Evolutionary conservation across 2,113 vertebrate species (phyloP), one percentile per base, ranked within the genome.

Genomic region (Diphyllodes magnificus): DNA sequence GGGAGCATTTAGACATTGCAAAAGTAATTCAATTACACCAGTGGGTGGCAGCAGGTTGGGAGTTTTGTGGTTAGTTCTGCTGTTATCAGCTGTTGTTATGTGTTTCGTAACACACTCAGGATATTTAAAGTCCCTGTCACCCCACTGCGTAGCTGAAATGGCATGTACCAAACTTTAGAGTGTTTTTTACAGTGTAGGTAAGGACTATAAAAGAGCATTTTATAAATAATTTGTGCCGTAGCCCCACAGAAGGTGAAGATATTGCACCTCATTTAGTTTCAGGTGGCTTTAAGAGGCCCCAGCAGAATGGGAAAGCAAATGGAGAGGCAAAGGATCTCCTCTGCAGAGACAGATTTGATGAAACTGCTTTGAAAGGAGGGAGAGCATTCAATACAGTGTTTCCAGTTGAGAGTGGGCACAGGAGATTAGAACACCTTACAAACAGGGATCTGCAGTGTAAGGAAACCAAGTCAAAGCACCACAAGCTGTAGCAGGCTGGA

Each of bases 381-480:
- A 77, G 17, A 56, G 9, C 14, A 42, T 40, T 87, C 9, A 10
- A 10, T 45, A 22, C 4, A 14, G 33, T 66, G 23, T 54, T 78
- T 81, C 53, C 13, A 24, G 9, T 33, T 45, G 6, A 20, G 44
- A n/a, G 20, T 44, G 15, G n/a, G 23, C 42, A 37, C 15, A 42
- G 27, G 9, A 63, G 11, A 42, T 49, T 14, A 2, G 51, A 78
- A 66, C 51, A 1, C 1, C 6, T 5, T 28, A 45, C 2, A 13
- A 73, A 40, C 0, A 1, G 11, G 7, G 2, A 10, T 44, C 15
- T 66, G 20, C 17, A 40, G 31, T 18, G 3, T n/a, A 57, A 80
- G 44, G 28, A 86, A 80, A 31, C 3, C 31, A 65, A 82, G 13
- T 47, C 28, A 68, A 15, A 68, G 33, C 4, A 13, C 11, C 17